Base-by-base conservation (phyloP, 2,888 invertebrate species). In the Campoplex capitator region DNA sequence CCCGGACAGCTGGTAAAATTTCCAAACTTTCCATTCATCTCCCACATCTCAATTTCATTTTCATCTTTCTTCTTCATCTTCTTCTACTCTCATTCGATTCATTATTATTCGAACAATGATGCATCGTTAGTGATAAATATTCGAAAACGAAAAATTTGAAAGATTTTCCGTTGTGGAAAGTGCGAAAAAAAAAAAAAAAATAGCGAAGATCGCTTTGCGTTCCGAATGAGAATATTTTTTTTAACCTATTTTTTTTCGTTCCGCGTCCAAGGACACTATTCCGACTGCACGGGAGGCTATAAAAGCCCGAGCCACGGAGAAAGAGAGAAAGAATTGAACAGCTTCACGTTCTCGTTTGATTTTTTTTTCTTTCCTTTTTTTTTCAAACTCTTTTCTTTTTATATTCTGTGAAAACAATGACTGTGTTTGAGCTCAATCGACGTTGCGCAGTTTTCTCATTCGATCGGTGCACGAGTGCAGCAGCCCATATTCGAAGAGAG, bases 391-490 rank as follows among this genome's bases (percentile, higher is more conserved):
- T 32, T 16, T 9, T 45, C 45, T 70, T 73, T 77, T 68, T 74
- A 54, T 78, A 74, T 82, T 68, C 82, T 42, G 78, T 78, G 77
- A 68, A 85, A 82, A 85, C 85, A 85, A 85, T 85, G 76, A 83
- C 75, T 56, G 54, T 38, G 70, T 54, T 70, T 79, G 78, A 85
- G 83, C 74, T 79, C 75, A 67, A 83, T 86, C 76, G 83, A 51
- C 51, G 79, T 79, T 86, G 86, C 86, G 83, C 86, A 85, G 82
- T 85, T 85, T 85, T 78, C 42, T n/a, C 75, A 67, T 75, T 80
- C 83, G 79, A 86, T 86, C 71, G 83, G 70, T 80, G 79, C 83
- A 76, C 71, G 83, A 83, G 38, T 62, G 82, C 68, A 45, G 68
- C 78, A 71, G 80, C 76, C 73, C 82, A 76, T 80, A 83, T 83